Evolutionary conservation across 2,888 invertebrate species (phyloP).

Genomic region (Cerastis leucographa): DNA sequence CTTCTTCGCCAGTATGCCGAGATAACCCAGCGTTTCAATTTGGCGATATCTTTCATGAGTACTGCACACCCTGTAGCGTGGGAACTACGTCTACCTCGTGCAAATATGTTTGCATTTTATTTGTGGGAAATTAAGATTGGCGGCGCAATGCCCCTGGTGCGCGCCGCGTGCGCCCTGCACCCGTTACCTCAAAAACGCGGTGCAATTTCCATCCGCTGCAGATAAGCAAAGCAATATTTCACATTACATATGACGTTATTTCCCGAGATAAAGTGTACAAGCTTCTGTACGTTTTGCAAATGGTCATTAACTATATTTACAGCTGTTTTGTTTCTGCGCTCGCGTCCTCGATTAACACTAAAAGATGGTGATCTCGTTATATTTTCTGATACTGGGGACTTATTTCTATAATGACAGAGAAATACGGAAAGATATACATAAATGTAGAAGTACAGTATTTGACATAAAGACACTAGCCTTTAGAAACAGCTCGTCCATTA

Average conservation of each 20-base stretch:
- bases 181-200: slow-evolving; percentile 66
- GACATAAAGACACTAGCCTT: slow-evolving; percentile 8
- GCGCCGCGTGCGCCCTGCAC: slow-evolving; percentile 33
- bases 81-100: slow-evolving; percentile 29
- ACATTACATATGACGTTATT: slow-evolving; percentile 75
- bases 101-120: slow-evolving; percentile 81
- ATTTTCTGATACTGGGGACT: background rate
- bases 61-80: slow-evolving; percentile 3
- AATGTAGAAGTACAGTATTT: slow-evolving; percentile 7
- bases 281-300: slow-evolving; percentile 38
- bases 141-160: slow-evolving; percentile 53
- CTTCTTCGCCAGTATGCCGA: background rate
- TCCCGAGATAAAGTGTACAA: slow-evolving; percentile 69
- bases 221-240: slow-evolving; percentile 83
- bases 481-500: background rate
- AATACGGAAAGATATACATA: background rate
- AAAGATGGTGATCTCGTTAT: slow-evolving; percentile 14
- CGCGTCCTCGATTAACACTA: slow-evolving; percentile 4
- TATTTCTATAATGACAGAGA: background rate
- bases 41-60: slow-evolving; percentile 51
- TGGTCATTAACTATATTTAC: slow-evolving; percentile 50
- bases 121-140: slow-evolving; percentile 82
- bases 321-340: background rate
- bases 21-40: slow-evolving; percentile 33
- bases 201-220: slow-evolving; percentile 79